These are phyloP conservation scores for Cynaeus angustus DNA, from an alignment of 2,888 invertebrate genomes.

Conservation along the genomic window DNA sequence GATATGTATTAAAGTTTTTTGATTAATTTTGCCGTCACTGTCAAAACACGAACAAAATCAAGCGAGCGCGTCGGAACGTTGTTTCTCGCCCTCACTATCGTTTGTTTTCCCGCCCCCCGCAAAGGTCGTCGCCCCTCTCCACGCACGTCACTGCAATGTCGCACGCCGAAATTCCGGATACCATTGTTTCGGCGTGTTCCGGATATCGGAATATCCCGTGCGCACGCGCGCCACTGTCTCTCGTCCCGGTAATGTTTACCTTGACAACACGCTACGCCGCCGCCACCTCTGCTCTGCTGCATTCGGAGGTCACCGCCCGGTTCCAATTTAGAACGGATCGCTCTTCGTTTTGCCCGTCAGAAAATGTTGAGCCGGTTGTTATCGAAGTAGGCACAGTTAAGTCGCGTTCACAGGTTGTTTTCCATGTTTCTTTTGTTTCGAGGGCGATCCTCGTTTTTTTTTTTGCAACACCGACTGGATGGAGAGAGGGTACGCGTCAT, in stretches of 20 bases:
- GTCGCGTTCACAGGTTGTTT: constrained; percentile 5
- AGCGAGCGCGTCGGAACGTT: neutral
- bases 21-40: too few species aligned
- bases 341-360: neutral
- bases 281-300: constrained; percentile 40
- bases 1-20: too few species aligned
- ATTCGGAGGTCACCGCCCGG: constrained; percentile 48
- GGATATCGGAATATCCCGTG: constrained; percentile 35
- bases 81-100: neutral
- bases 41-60: too few species aligned
- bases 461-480: neutral
- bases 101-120: neutral
- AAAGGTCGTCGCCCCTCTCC: neutral
- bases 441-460: neutral
- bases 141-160: constrained; percentile 13
- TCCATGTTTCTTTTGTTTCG: neutral
- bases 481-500: neutral
- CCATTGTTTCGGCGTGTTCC: constrained; percentile 47
- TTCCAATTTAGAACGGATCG: constrained; percentile 41
- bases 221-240: constrained; percentile 35
- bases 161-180: constrained; percentile 27
- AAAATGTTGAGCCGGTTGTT: neutral
- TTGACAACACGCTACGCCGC: constrained; percentile 46
- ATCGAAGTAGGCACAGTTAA: constrained; percentile 9
- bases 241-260: constrained; percentile 50